A percentile compares a stretch with the other conserved stretches of the same genome.
Conservation (phyloP, 2,888 invertebrate genomes). For the Lycia hirtaria region DNA sequence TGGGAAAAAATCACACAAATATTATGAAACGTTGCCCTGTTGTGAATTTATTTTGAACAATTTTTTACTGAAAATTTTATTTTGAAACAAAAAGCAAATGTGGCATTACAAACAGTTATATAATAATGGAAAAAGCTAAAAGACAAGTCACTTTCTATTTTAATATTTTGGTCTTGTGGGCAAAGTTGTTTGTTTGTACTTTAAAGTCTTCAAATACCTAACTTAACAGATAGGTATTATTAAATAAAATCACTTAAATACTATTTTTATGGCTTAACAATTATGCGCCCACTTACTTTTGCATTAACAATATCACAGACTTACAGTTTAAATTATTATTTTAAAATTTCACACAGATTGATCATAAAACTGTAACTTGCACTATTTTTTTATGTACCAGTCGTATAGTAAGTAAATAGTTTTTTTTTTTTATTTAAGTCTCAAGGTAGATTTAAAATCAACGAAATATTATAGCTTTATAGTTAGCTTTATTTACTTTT, state of each 20-base stretch:
- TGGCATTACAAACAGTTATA: no score
- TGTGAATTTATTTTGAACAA: no score
- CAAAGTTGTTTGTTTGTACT: slow-evolving; percentile 18
- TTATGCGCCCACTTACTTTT: slow-evolving; percentile 44
- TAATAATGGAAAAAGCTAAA: no score
- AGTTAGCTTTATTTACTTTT: slow-evolving; percentile 10
- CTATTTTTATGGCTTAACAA: slow-evolving; percentile 44
- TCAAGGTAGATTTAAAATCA: no score
- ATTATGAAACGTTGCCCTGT: no score
- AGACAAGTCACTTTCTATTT: no score
- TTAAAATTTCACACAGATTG: background rate
- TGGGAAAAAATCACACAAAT: no score
- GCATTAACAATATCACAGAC: slow-evolving; percentile 55
- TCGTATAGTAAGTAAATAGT: background rate
- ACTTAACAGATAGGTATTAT: background rate
- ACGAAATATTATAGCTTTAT: slow-evolving; percentile 7
- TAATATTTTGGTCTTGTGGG: slow-evolving; percentile 1
- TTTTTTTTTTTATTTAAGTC: no score
- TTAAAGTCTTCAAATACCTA: slow-evolving; percentile 5
- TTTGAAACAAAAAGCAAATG: no score
- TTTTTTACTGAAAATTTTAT: no score
- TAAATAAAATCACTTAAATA: slow-evolving; percentile 3
- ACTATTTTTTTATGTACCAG: background rate
- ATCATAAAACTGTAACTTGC: background rate
- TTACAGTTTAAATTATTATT: slow-evolving; percentile 3